Evolutionary conservation across 1,140 invertebrate genomes (phyloP).

Genomic region (Solenopsis invicta): DNA sequence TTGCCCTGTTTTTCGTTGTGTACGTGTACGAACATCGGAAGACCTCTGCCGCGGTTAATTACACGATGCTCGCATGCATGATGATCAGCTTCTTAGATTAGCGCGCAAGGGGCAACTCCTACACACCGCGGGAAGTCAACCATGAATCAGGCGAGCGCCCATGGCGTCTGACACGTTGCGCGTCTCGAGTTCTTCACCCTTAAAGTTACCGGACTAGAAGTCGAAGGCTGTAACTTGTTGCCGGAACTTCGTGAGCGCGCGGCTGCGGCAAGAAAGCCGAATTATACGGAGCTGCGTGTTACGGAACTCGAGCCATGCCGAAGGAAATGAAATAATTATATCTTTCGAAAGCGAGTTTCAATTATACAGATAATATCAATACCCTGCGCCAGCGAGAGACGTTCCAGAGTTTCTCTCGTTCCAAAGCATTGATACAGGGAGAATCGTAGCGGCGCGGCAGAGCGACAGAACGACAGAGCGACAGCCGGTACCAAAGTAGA

Average conservation of each 20-base stretch:
- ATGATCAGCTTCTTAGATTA: slow-evolving; percentile 67
- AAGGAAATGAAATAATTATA: slow-evolving; percentile 60
- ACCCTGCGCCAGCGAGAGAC: not conserved
- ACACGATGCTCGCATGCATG: slow-evolving; percentile 28
- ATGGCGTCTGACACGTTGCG: slow-evolving; percentile 57
- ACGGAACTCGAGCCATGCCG: slow-evolving; percentile 38
- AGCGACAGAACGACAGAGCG: too few species aligned
- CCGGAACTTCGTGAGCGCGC: slow-evolving; percentile 41
- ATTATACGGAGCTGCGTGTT: slow-evolving; percentile 40
- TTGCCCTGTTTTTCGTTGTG: not conserved
- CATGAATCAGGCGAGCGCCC: slow-evolving; percentile 40
- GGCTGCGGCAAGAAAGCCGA: slow-evolving; percentile 45
- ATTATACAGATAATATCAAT: slow-evolving; percentile 56
- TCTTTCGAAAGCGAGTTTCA: slow-evolving; percentile 34
- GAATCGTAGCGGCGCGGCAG: not conserved
- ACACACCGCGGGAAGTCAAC: slow-evolving; percentile 20
- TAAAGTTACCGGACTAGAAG: slow-evolving; percentile 58
- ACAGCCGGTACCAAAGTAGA: slow-evolving; percentile 21
- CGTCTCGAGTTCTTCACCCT: slow-evolving; percentile 62
- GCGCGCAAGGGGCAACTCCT: slow-evolving; percentile 20
- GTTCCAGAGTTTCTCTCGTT: not conserved
- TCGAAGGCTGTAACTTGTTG: slow-evolving; percentile 46
- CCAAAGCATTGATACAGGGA: not conserved
- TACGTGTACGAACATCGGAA: slow-evolving; percentile 46
- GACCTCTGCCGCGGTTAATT: slow-evolving; percentile 55